Evolutionary conservation across 2,797 vertebrate species (phyloP).

Genomic region (Toxotes lorentzi): DNA sequence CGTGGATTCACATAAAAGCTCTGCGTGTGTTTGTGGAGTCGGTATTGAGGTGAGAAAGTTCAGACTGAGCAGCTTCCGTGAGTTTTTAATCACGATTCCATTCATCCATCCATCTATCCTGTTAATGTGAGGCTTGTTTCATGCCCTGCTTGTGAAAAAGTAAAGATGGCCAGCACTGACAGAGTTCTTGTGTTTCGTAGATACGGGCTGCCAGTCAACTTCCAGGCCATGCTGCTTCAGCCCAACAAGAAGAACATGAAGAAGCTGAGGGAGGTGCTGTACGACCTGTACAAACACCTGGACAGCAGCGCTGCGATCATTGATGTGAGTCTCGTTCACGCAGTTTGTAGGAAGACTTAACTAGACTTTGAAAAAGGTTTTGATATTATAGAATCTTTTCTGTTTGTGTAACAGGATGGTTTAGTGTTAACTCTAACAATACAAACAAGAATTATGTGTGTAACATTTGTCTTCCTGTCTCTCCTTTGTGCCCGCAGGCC

Average conservation of each 20-base stretch:
- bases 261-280: constrained; percentile 95
- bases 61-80: neutral
- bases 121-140: neutral
- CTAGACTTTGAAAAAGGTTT: neutral
- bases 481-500: constrained; percentile 82
- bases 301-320: constrained; percentile 97
- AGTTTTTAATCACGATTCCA: neutral
- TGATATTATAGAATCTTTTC: no score
- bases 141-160: neutral
- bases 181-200: constrained; percentile 75
- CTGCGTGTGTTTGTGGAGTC: constrained; percentile 98
- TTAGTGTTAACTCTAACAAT: neutral
- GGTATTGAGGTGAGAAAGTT: constrained; percentile 93
- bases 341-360: neutral
- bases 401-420: neutral
- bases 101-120: neutral
- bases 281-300: constrained; percentile 96
- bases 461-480: constrained; percentile 1
- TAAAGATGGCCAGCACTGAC: neutral
- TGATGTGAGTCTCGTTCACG: constrained; percentile 87
- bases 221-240: constrained; percentile 98
- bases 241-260: constrained; percentile 99
- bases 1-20: constrained; percentile 99
- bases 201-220: constrained; percentile 98
- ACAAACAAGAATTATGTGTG: neutral